A percentile compares a stretch with the other conserved stretches of the same genome.
Evolutionary conservation across 1,140 invertebrate genomes (phyloP).

Genomic region (Acromyrmex charruanus): DNA sequence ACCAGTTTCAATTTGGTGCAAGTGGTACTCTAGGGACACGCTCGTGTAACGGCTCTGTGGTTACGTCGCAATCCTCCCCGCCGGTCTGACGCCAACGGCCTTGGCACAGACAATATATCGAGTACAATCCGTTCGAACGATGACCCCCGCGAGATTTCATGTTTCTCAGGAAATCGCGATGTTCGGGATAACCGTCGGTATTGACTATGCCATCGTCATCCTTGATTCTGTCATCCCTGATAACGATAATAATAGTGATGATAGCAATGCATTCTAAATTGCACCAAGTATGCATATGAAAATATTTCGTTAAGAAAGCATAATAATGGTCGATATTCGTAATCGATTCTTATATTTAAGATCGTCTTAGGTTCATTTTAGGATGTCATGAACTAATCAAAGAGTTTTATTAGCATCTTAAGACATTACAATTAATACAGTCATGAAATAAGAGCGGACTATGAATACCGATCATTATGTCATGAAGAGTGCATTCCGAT

Average conservation of each 20-base stretch:
- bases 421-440: no score
- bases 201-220: not conserved
- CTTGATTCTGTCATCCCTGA: not conserved
- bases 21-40: conserved; percentile 78
- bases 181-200: conserved; percentile 49
- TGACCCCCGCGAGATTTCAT: conserved; percentile 75
- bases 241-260: not conserved
- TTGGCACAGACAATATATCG: conserved; percentile 66
- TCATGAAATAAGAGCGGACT: no score
- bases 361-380: no score
- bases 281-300: conserved; percentile 18
- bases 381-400: no score
- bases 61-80: conserved; percentile 62
- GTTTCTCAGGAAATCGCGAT: conserved; percentile 79
- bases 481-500: conserved; percentile 11
- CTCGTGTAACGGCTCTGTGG: conserved; percentile 72
- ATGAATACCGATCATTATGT: not conserved
- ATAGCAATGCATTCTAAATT: not conserved
- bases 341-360: no score
- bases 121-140: conserved; percentile 65
- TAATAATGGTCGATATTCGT: conserved; percentile 29
- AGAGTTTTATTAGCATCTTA: no score
- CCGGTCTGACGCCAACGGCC: conserved; percentile 62
- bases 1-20: conserved; percentile 83
- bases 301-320: conserved; percentile 60